Conservation (phyloP, 2,888 invertebrate genomes). For the Leucania comma region DNA sequence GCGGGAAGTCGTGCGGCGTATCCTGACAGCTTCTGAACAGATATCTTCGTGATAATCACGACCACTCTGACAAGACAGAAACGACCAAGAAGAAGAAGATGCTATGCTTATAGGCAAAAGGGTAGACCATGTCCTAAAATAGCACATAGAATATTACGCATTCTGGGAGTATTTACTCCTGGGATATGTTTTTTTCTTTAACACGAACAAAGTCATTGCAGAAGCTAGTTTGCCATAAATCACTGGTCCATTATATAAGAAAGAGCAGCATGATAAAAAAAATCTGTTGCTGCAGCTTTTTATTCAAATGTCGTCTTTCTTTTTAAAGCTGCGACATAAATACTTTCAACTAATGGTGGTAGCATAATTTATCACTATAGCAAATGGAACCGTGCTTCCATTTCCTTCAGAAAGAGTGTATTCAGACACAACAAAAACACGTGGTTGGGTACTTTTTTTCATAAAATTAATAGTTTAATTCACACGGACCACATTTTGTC, state of each 20-base stretch:
- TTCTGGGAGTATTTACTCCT: too few relatives aligned
- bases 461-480: too few relatives aligned
- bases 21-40: too few relatives aligned
- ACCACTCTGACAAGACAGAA: too few relatives aligned
- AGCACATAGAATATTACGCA: neutral
- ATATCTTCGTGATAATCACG: too few relatives aligned
- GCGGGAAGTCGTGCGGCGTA: too few relatives aligned
- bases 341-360: slow-evolving; percentile 34
- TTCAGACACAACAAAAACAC: too few relatives aligned
- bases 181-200: too few relatives aligned
- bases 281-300: neutral
- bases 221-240: neutral
- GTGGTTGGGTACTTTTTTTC: too few relatives aligned
- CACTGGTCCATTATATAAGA: neutral
- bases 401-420: slow-evolving; percentile 15
- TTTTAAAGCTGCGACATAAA: slow-evolving; percentile 12
- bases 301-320: slow-evolving; percentile 2
- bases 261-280: neutral
- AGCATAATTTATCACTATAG: slow-evolving; percentile 51
- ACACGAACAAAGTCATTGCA: neutral
- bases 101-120: too few relatives aligned
- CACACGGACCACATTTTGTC: too few relatives aligned
- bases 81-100: too few relatives aligned
- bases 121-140: neutral
- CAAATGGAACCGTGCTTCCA: slow-evolving; percentile 35